Evolutionary conservation across 2,113 vertebrate species (phyloP), one percentile per base, ranked within the genome.

Genomic region (Pontoporia blainvillei): DNA sequence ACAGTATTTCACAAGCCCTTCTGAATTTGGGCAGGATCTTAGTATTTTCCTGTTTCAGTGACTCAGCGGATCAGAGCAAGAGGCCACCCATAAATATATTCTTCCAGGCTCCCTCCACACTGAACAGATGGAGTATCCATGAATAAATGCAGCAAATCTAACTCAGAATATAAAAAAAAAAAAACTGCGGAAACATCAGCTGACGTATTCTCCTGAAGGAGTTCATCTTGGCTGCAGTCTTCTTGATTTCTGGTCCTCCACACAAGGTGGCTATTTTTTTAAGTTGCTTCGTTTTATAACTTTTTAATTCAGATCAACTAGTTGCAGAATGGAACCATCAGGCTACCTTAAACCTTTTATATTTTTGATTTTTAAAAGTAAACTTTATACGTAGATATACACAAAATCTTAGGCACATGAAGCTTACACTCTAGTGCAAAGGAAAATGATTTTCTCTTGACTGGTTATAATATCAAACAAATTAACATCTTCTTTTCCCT

Each of bases 81-180:
- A 92, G 88, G 81, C 71, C 62, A 83, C 76, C 36, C 41, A 72
- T 75, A 96, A 84, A 92, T 67, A 93, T 27, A 76, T 67, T 78
- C 44, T 44, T 71, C 61, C 13, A 72, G 36, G 9, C 49, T 85
- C 27, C 82, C 87, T 85, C 84, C 57, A 34, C 62, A 95, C 20
- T 64, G 73, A 96, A 94, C 83, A 96, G 71, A 95, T 96, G 90
- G 90, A 57, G 3, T 76, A 72, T 46, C 81, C 64, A 85, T 11
- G 61, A 97, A 96, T 96, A 97, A 79, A 91, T 85, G 69, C 71
- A 85, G 59, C 34, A 87, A 95, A 66, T 12, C 21, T 81, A 94
- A 86, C 41, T 86, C 41, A 82, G 44, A 83, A 94, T 76, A 67
- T 85, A 67, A 49, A 49, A 46, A 90, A 49, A 49, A 46, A 90